Evolutionary conservation across 2,113 vertebrate genomes (phyloP), one percentile per base, ranked within the genome.

Genomic region (Eidolon helvum): DNA sequence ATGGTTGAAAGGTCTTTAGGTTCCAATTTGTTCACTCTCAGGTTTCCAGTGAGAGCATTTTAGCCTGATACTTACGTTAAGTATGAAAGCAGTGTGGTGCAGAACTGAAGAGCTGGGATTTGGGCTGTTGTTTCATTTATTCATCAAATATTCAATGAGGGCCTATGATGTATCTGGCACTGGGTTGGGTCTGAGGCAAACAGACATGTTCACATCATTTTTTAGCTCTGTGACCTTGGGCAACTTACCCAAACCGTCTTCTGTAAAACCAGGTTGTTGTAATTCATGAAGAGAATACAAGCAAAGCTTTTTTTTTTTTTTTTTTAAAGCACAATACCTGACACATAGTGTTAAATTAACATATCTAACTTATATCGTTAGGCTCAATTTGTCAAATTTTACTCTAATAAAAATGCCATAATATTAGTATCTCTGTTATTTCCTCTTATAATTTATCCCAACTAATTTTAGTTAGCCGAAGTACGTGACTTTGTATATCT

Each of bases 391-490:
- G 26, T 88, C 57, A 45, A 65, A 84, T 69, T 57, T 57, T 84
- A 94, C 43, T 84, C 28, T 79, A 88, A 84, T 83, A 71, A 68
- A 85, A 91, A 69, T 87, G 59, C 53, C 1, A 1, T 5, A 28
- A 61, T 80, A 30, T 68, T 63, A 69, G 50, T 93, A n/a, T 63
- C 57, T n/a, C 28, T 87, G n/a, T 68, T 53, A 12, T 92, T 94
- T 94, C 14, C 55, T 68, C 78, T 0, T 43, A 0, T 87, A 40
- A 84, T 21, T 68, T 55, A n/a, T 38, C 40, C 28, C 53, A 53
- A n/a, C 87, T 75, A 55, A 33, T 93, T 93, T 96, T 83, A 85
- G 72, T 80, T 83, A 43, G n/a, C n/a, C 24, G 35, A 78, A 87
- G 26, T 74, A 53, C 26, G 9, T 87, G 72, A 79, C 92, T 96